Evolutionary conservation across 2,888 invertebrate genomes (phyloP).

Genomic region (Corbicula japonica): DNA sequence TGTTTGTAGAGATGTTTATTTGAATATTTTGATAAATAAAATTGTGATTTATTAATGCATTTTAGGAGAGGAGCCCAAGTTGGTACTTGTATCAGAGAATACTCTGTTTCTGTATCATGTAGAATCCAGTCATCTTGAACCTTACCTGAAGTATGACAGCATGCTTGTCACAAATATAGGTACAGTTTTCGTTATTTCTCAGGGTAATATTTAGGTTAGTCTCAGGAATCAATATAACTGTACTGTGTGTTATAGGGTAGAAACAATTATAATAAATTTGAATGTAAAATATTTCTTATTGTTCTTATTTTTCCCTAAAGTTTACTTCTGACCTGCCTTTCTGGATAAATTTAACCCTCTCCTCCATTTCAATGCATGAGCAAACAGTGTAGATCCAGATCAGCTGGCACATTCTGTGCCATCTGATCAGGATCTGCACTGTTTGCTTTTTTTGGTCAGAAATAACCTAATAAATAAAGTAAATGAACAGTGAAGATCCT

Average conservation of each 20-base stretch:
- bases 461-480: too few relatives aligned
- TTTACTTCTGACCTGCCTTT: neutral
- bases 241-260: neutral
- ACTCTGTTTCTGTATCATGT: neutral
- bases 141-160: neutral
- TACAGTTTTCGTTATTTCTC: neutral
- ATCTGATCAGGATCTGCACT: too few relatives aligned
- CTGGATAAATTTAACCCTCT: neutral
- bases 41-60: too few relatives aligned
- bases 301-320: neutral
- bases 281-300: neutral
- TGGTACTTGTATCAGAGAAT: constrained; percentile 3
- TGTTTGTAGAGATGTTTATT: too few relatives aligned
- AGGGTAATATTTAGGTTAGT: too few relatives aligned
- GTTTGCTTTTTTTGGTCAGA: too few relatives aligned
- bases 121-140: neutral
- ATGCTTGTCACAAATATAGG: constrained; percentile 4
- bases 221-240: too few relatives aligned
- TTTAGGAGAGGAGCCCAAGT: constrained; percentile 15
- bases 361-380: neutral
- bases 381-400: too few relatives aligned
- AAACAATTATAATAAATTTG: neutral
- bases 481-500: too few relatives aligned
- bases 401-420: too few relatives aligned
- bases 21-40: too few relatives aligned